These are phyloP conservation scores for Sakesphorus luctuosus DNA, from an alignment of 2,113 vertebrate species.

Conservation along the genomic window DNA sequence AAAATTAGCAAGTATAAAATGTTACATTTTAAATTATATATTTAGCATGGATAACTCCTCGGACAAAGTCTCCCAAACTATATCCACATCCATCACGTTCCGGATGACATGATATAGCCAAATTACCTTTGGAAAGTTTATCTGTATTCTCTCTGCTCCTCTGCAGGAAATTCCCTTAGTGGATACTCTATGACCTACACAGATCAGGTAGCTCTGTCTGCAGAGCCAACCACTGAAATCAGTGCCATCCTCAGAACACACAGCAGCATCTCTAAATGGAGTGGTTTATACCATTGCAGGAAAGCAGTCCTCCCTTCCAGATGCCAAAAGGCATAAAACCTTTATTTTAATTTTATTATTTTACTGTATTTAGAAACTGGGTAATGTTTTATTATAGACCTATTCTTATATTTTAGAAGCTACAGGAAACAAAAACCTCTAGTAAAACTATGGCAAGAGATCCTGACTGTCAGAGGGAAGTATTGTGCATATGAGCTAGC, in stretches of 20 bases:
- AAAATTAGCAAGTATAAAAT: constrained; percentile 38
- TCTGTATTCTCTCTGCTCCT: neutral
- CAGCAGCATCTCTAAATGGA: neutral
- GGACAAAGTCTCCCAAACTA: neutral
- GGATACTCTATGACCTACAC: neutral
- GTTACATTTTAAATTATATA: neutral
- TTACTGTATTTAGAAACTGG: neutral
- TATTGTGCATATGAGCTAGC: neutral
- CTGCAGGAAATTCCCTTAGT: neutral
- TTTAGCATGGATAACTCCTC: neutral
- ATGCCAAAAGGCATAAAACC: neutral
- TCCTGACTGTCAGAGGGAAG: neutral
- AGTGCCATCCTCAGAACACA: neutral
- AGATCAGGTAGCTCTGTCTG: neutral
- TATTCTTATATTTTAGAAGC: neutral
- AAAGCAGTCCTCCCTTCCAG: neutral
- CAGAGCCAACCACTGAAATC: neutral
- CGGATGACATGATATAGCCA: neutral
- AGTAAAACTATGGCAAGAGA: neutral
- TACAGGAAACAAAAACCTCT: neutral
- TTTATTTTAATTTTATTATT: neutral
- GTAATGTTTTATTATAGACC: neutral
- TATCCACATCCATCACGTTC: neutral
- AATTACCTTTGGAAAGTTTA: neutral
- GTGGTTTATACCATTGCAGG: neutral